Base-by-base conservation (phyloP, 1,140 invertebrate species). In the Atta texana region DNA sequence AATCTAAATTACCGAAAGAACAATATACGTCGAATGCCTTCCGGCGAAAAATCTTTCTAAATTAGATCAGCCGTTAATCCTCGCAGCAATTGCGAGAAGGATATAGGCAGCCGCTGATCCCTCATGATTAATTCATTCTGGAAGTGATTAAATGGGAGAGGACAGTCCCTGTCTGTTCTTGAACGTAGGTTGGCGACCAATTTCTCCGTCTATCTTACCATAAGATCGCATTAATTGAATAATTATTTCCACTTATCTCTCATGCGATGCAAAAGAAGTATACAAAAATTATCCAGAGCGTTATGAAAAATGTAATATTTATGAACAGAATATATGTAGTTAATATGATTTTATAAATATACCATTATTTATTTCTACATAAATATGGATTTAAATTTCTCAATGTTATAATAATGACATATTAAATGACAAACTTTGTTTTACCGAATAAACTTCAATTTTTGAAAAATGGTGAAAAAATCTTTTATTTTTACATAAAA, bases 101-200 rank as follows among this genome's bases (percentile, higher is more conserved):
- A 82, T 82, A 44, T 82, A 16, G 78, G 66, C 66, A 72, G 34
- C 18, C 80, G 53, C 34, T 74, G 80, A 82, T 82, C 68, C 68
- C 68, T 59, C 80, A 82, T 82, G 80, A 82, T 82, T 82, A 82
- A 82, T 82, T 82, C 68, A 82, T 74, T 82, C 68, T 44, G 80
- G 21, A 49, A 82, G 68, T 55, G 21, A 82, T 82, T 82, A 82
- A 74, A 49, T 55, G 24, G 39, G 53, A n/a, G 71, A 82, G 80
- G 68, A 82, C 80, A 82, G 80, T 82, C 61, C 16, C 6, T 21
- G 68, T 61, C 68, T 72, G 68, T 82, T 72, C 80, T 74, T 82
- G 39, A 57, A 59, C 68, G 51, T 53, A 31, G 64, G 39, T 39
- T 16, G 44, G 16, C 34, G 18, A 78, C 5, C 18, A 66, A 31